Evolutionary conservation across 2,888 invertebrate genomes (phyloP).

Genomic region (Empis livida): DNA sequence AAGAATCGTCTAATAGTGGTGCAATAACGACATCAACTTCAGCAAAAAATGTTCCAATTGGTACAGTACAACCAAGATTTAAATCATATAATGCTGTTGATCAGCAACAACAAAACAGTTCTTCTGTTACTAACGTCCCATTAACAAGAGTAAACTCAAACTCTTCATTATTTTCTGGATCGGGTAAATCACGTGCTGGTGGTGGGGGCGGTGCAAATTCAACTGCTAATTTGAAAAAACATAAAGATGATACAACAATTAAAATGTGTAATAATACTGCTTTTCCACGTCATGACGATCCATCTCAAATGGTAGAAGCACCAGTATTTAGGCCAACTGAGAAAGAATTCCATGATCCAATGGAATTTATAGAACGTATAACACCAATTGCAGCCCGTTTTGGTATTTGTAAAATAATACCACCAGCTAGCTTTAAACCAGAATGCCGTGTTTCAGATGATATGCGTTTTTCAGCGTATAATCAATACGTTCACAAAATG

Average conservation of each 20-base stretch:
- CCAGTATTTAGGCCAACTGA: constrained; percentile 69
- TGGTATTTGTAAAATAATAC: constrained; percentile 79
- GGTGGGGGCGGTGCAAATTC: constrained; percentile 6
- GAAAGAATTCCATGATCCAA: constrained; percentile 75
- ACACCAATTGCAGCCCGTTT: constrained; percentile 60
- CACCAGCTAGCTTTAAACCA: constrained; percentile 65
- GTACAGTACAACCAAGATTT: constrained; percentile 41
- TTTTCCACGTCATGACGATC: constrained; percentile 37
- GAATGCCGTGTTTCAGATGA: constrained; percentile 74
- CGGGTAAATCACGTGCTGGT: constrained; percentile 27
- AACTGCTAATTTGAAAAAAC: constrained; percentile 27
- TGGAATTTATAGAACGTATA: constrained; percentile 72
- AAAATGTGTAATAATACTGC: constrained; percentile 36
- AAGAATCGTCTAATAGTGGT: constrained; percentile 6
- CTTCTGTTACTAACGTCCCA: constrained; percentile 5
- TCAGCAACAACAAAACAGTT: constrained; percentile 5
- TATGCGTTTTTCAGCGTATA: constrained; percentile 73
- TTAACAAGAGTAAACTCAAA: constrained; percentile 31
- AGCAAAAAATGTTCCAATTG: constrained; percentile 12
- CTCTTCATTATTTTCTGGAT: constrained; percentile 32
- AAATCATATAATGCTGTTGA: constrained; percentile 18
- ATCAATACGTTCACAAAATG: constrained; percentile 84
- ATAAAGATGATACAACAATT: constrained; percentile 32
- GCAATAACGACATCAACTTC: constrained; percentile 3
- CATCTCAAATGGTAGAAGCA: constrained; percentile 53